These are phyloP conservation scores for Plecturocebus donacophilus DNA, from an alignment of 2,113 vertebrate species.

Conservation along the genomic window DNA sequence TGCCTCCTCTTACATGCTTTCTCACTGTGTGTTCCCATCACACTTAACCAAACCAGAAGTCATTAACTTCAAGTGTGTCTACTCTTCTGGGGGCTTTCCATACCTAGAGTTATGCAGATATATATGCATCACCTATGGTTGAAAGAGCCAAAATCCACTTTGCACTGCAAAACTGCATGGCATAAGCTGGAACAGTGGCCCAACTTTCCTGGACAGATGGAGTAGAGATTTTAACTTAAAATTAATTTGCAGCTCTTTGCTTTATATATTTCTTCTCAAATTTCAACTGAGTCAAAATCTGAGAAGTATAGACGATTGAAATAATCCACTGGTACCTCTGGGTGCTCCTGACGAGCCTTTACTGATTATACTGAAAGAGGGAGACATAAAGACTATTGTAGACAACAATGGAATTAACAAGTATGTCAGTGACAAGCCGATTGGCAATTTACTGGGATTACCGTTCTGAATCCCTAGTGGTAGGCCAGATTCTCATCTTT, in stretches of 20 bases:
- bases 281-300: not conserved
- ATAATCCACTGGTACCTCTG: not conserved
- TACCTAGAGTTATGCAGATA: not conserved
- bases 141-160: not conserved
- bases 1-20: not conserved
- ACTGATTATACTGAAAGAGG: not conserved
- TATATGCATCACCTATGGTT: not conserved
- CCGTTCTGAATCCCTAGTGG: not conserved
- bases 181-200: not conserved
- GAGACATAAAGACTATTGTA: not conserved
- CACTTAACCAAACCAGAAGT: not conserved
- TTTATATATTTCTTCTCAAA: not conserved
- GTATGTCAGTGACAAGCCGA: not conserved
- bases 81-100: not conserved
- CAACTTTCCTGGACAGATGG: not conserved
- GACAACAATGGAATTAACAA: not conserved
- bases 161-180: not conserved
- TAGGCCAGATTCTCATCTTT: not conserved
- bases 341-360: not conserved
- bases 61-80: not conserved
- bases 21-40: not conserved
- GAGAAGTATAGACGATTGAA: slow-evolving; percentile 6
- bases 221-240: not conserved
- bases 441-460: not conserved
- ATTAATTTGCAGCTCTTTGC: slow-evolving; percentile 11